phyloP scores from a whole-genome alignment of 1,140 invertebrate species.

The Ostrea edulis region DNA sequence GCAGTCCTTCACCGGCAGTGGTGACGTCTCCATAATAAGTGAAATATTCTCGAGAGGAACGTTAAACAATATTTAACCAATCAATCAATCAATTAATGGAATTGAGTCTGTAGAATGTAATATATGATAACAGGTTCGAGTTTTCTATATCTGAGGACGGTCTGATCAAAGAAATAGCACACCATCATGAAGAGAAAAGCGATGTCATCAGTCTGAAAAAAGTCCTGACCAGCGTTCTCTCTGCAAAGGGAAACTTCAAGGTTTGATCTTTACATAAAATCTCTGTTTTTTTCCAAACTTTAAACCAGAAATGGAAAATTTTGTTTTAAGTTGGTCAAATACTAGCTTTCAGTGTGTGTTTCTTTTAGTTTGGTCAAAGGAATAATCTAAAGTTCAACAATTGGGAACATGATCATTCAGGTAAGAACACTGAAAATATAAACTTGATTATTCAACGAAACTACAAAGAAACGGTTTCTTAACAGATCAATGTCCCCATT shows the following conservation, averaged over 20 bases:
- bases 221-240: conserved; percentile 43
- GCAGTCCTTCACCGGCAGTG: too few relatives aligned
- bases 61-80: too few relatives aligned
- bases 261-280: not conserved
- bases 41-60: too few relatives aligned
- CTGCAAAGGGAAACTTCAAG: conserved; percentile 36
- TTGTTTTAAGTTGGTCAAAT: not conserved
- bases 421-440: not conserved
- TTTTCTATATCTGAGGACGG: not conserved
- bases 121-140: not conserved
- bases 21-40: too few relatives aligned
- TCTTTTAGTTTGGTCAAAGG: not conserved
- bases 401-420: conserved; percentile 14
- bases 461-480: too few relatives aligned
- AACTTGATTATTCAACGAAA: not conserved
- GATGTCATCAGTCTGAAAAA: conserved; percentile 45
- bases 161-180: not conserved
- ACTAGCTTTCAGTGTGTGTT: not conserved
- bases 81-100: too few relatives aligned
- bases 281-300: not conserved
- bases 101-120: too few relatives aligned
- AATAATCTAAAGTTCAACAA: not conserved
- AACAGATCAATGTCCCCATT: too few relatives aligned
- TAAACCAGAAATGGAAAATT: not conserved
- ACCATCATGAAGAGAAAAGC: conserved; percentile 33